Conservation (phyloP, 1,140 invertebrate species). For the Atta texana region DNA sequence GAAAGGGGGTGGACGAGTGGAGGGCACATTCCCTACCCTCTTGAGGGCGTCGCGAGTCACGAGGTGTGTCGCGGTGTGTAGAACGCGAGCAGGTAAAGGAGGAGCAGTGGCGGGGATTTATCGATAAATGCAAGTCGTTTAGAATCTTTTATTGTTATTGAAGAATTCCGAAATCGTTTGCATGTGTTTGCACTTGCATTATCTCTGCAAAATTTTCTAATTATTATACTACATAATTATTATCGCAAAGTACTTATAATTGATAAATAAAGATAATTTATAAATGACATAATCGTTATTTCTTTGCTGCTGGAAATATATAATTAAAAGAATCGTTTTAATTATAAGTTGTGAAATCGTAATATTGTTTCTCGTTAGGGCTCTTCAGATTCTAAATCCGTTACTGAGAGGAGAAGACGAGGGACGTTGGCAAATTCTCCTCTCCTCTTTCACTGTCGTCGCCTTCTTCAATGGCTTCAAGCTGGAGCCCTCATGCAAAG, state of each 20-base stretch:
- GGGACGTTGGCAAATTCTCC: constrained; percentile 54
- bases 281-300: background rate
- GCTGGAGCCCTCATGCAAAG: constrained; percentile 37
- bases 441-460: constrained; percentile 67
- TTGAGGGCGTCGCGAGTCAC: constrained; percentile 13
- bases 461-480: constrained; percentile 60
- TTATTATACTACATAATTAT: background rate
- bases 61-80: constrained; percentile 21
- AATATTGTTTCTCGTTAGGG: background rate
- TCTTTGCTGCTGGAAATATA: background rate
- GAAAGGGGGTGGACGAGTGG: constrained; percentile 46
- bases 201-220: background rate
- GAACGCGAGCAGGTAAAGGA: background rate
- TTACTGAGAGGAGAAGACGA: constrained; percentile 45
- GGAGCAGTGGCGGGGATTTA: constrained; percentile 44
- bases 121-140: constrained; percentile 26
- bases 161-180: background rate
- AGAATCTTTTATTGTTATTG: too few relatives aligned
- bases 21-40: constrained; percentile 58
- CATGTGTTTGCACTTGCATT: background rate
- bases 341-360: background rate
- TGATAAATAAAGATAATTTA: background rate
- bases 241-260: background rate
- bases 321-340: background rate
- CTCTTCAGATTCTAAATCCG: constrained; percentile 26